A percentile compares a stretch with the other conserved stretches of the same genome.
Evolutionary conservation across 2,797 vertebrate species (phyloP).

Genomic region (Takifugu ocellatus): DNA sequence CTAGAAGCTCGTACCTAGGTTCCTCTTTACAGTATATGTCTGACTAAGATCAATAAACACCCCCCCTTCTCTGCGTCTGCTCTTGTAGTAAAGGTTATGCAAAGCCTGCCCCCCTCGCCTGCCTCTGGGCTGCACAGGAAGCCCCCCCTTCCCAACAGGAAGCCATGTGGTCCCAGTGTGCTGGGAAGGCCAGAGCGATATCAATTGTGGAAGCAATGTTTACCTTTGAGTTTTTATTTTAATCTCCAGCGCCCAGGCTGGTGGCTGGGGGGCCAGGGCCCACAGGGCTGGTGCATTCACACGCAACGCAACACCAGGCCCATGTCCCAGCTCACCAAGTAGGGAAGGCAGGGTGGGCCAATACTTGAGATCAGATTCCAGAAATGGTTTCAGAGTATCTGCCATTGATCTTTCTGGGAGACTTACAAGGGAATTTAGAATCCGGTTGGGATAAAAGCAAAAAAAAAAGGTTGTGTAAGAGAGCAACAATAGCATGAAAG

Average conservation of each 20-base stretch:
- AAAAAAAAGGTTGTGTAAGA: slow-evolving; percentile 2
- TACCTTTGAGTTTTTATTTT: slow-evolving; percentile 73
- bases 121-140: slow-evolving; percentile 68
- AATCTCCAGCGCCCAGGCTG: slow-evolving; percentile 63
- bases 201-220: slow-evolving; percentile 78
- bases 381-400: slow-evolving; percentile 56
- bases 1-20: slow-evolving; percentile 74
- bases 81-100: slow-evolving; percentile 69
- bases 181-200: slow-evolving; percentile 67
- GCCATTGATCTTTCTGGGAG: slow-evolving; percentile 61
- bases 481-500: slow-evolving; percentile 16
- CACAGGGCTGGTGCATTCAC: slow-evolving; percentile 68
- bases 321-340: slow-evolving; percentile 47
- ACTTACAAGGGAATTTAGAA: slow-evolving; percentile 38
- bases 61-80: slow-evolving; percentile 51
- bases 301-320: slow-evolving; percentile 66
- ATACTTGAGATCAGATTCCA: slow-evolving; percentile 55
- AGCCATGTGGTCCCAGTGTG: slow-evolving; percentile 71
- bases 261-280: slow-evolving; percentile 58
- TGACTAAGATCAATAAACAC: slow-evolving; percentile 87
- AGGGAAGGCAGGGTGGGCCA: slow-evolving; percentile 40
- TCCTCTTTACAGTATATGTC: slow-evolving; percentile 78
- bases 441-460: too few relatives aligned
- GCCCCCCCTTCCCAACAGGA: slow-evolving; percentile 69
- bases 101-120: slow-evolving; percentile 68